Evolutionary conservation across 2,888 invertebrate genomes (phyloP), one percentile per base, ranked within the genome.

Genomic region (Sarcophaga caerulescens): DNA sequence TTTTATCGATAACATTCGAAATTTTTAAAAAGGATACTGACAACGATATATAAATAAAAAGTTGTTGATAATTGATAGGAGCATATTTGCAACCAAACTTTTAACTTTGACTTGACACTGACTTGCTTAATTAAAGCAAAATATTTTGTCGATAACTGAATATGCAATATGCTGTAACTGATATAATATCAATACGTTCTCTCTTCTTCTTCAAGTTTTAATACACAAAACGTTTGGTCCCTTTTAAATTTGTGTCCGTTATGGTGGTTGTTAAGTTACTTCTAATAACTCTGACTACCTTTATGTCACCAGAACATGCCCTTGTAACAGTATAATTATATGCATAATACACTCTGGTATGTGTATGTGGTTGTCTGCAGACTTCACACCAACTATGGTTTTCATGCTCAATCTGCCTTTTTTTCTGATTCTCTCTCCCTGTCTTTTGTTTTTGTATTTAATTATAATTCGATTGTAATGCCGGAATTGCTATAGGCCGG

Each of bases 401-500:
- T 10, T 23, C 68, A 21, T 47, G 11, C 21, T 52, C 44, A 57
- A 45, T 70, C 70, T 8, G 35, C 8, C 35, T 35, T 81, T 47
- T 60, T 74, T 23, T 47, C 74, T 59, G 21, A 52, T 71, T 59
- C 35, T 79, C 19, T 57, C 69, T 52, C 68, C 44, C 2, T 35
- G 4, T 23, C 35, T 57, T 57, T 70, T 76, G 63, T 77, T 84
- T 78, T 84, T 78, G 63, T 62, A 79, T 86, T 87, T 87, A 87
- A 88, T 88, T 87, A 88, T 87, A 87, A 87, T 87, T 86, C 85
- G 69, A 88, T 87, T 88, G 88, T 85, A 83, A 81, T 85, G 73
- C 80, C 57, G 81, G 79, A 63, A 76, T 70, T 75, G 79, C 74
- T 77, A 77, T 79, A 84, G 83, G 86, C 79, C 81, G 70, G 84